Evolutionary conservation across 1,140 invertebrate species (phyloP).

Genomic region (Conus ventricosus): DNA sequence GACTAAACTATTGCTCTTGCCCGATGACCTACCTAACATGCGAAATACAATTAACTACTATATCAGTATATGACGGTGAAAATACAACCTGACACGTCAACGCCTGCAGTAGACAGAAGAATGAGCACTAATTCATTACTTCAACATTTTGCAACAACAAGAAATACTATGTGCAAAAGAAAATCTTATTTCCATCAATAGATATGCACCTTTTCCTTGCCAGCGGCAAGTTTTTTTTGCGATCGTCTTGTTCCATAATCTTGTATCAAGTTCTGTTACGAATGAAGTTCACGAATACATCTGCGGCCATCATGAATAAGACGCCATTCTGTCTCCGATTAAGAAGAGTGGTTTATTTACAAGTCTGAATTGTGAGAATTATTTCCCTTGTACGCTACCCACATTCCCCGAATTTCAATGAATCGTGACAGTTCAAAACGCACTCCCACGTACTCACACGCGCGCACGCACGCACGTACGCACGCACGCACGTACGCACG

Average conservation of each 20-base stretch:
- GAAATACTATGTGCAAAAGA: background rate
- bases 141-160: too few relatives aligned
- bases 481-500: conserved; percentile 13
- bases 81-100: background rate
- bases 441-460: background rate
- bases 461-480: background rate
- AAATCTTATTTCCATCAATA: background rate
- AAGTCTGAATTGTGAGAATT: background rate
- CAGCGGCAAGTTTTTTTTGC: conserved; percentile 48
- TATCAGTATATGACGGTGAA: background rate
- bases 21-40: too few relatives aligned
- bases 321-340: background rate
- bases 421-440: background rate
- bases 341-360: background rate
- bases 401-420: too few relatives aligned
- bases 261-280: too few relatives aligned
- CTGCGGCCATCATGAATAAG: conserved; percentile 41
- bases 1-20: too few relatives aligned
- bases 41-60: too few relatives aligned
- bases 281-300: conserved; percentile 38
- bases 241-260: conserved; percentile 35
- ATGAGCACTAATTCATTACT: background rate
- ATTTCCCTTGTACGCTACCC: background rate
- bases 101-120: background rate
- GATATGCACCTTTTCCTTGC: conserved; percentile 48